These are phyloP conservation scores for Loris lydekkerianus DNA, from an alignment of 2,797 vertebrate species.

Conservation along the genomic window DNA sequence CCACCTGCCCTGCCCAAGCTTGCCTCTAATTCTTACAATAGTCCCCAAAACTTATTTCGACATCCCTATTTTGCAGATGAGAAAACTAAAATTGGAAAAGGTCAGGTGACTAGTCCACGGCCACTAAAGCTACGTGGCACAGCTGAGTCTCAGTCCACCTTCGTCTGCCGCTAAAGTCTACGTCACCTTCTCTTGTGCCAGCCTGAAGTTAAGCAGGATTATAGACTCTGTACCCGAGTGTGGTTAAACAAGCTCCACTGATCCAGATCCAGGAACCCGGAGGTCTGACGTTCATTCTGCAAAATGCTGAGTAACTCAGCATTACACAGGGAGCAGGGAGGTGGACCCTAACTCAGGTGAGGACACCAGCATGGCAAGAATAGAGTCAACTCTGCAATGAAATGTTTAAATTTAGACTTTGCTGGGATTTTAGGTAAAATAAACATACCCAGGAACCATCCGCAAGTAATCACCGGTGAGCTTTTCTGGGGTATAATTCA, in stretches of 20 bases:
- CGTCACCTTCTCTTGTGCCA: background rate
- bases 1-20: background rate
- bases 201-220: background rate
- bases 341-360: background rate
- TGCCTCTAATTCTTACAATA: background rate
- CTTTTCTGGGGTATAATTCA: conserved; percentile 7
- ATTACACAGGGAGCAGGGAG: background rate
- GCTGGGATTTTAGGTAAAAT: conserved; percentile 44
- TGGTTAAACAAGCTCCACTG: background rate
- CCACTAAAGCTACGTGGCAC: background rate
- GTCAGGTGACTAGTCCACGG: background rate
- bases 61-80: background rate
- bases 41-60: background rate
- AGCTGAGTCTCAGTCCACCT: background rate
- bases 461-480: background rate
- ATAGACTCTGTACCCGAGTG: conserved; percentile 30
- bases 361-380: background rate
- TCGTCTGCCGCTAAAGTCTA: background rate
- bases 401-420: conserved; percentile 17
- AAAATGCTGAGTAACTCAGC: background rate
- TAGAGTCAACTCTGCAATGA: background rate
- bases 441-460: background rate
- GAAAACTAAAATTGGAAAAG: background rate
- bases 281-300: background rate
- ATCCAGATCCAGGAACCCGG: background rate